Evolutionary conservation across 1,140 invertebrate genomes (phyloP), one percentile per base, ranked within the genome.

Genomic region (Grapholita molesta): DNA sequence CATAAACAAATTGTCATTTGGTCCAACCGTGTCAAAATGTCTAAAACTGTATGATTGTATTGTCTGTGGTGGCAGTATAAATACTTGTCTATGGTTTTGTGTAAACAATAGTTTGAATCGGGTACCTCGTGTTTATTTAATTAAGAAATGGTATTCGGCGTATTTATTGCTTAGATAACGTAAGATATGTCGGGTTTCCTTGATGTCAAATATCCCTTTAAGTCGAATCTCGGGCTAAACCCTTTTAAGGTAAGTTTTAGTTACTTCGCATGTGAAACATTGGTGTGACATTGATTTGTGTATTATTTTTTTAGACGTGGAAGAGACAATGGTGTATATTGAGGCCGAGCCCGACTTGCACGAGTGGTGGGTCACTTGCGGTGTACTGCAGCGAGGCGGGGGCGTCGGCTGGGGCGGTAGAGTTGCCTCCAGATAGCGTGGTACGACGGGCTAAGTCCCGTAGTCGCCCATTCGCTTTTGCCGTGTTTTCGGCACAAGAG

Each of bases 321-420:
- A 89, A 89, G 70, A 85, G 82, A 80, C 88, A 89, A 76, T 91
- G 88, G 88, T 89, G 87, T 75, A 91, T 91, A 70, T 74, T 91
- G 72, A 70, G 88, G 64, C 88, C 88, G 42, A 86, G 84, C 67
- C 76, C 85, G 18, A 86, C 81, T 38, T 80, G 77, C 65, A 71
- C 75, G 25, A 87, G 88, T 30, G 86, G 53, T n/a, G 68, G 87
- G 3, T 85, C 83, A 0, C 68, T 91, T 33, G 89, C 87, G 53
- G 84, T 91, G 11, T 91, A 91, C 69, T 86, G 85, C 72, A 89
- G 83, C 72, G 87, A 89, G 67, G 87, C 88, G 4, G 88, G 88
- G 11, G 83, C 89, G 53, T 69, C 89, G 8, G 87, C 85, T 23
- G 87, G 87, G 0, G 78, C 77, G 7, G 81, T 91, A 38, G 87